Conservation (phyloP, 1,140 invertebrate genomes). For the Drosophila parabipectinata region DNA sequence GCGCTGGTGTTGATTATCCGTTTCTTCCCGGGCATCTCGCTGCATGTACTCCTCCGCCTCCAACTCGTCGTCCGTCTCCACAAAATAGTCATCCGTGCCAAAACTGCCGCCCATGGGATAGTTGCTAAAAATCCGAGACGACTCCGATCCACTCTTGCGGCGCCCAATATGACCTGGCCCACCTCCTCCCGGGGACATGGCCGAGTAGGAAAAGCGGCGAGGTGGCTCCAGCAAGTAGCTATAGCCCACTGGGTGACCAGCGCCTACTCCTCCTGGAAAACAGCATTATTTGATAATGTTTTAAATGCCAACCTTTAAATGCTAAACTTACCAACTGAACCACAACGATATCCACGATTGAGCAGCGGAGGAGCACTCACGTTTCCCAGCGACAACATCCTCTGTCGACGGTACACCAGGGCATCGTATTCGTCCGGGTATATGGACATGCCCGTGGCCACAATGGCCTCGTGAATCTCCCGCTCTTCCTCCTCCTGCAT, state of each 20-base stretch:
- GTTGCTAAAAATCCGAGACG: constrained; percentile 84
- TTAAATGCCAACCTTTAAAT: no score
- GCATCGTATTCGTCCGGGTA: constrained; percentile 85
- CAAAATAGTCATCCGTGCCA: constrained; percentile 84
- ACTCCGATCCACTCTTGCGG: constrained; percentile 79
- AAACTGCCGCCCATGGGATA: constrained; percentile 85
- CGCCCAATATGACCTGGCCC: constrained; percentile 84
- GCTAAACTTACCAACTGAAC: constrained; percentile 86
- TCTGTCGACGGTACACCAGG: constrained; percentile 85
- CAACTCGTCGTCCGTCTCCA: constrained; percentile 84
- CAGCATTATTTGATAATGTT: background rate
- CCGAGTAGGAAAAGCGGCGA: constrained; percentile 85
- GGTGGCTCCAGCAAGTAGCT: constrained; percentile 88
- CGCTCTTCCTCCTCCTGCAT: constrained; percentile 91
- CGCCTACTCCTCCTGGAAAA: constrained; percentile 56
- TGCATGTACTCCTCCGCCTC: constrained; percentile 77
- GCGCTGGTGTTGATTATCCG: constrained; percentile 51
- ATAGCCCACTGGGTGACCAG: constrained; percentile 86
- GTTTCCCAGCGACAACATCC: constrained; percentile 85
- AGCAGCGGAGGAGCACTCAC: constrained; percentile 84
- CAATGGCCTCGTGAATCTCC: constrained; percentile 89
- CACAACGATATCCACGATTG: constrained; percentile 86
- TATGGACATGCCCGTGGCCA: constrained; percentile 87
- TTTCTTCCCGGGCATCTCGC: constrained; percentile 32
- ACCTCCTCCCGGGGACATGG: constrained; percentile 64